Base-by-base conservation (phyloP, 2,888 invertebrate genomes). In the Eilema griseolum region DNA sequence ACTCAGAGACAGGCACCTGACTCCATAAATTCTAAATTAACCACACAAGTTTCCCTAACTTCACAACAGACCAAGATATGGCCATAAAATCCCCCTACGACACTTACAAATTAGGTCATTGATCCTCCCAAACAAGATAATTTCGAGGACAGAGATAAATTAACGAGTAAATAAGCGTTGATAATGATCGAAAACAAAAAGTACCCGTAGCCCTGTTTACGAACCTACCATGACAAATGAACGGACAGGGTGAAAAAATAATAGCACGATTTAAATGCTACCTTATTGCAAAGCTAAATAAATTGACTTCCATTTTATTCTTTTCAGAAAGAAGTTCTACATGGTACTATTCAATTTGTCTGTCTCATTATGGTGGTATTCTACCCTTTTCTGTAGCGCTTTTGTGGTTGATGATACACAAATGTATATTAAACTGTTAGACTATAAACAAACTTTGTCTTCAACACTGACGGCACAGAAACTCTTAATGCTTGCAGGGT, bases 101-200 rank as follows among this genome's bases (percentile, higher is more conserved):
- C 61, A 72, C 70, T 80, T 76, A 84, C 82, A 84, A 86, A 86
- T 87, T 76, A 75, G 80, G 79, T 74, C 83, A 85, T 84, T 79
- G 78, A 82, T 83, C 82, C 82, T 72, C 70, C 65, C 77, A 83
- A 85, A 86, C 86, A 87, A 86, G 89, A 91, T 90, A 92, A 93
- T 92, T 91, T 88, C 84, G 85, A 72, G 83, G 92, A 93, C 92
- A 92, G 87, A 91, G 93, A 93, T 88, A 91, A 93, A 95, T 94
- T 92, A 93, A 91, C 91, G 91, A 92, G 87, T 89, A 92, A 93
- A 93, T 93, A 93, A 93, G 86, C 89, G 86, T 79, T 88, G 93
- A 93, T 94, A 93, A 93, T 87, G 90, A 93, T 92, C 91, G 73
- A 76, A 76, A 82, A 82, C 87, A 90, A 90, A 90, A 93, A 91